Evolutionary conservation across 2,113 vertebrate species (phyloP).

Genomic region (Chaetops frenatus): DNA sequence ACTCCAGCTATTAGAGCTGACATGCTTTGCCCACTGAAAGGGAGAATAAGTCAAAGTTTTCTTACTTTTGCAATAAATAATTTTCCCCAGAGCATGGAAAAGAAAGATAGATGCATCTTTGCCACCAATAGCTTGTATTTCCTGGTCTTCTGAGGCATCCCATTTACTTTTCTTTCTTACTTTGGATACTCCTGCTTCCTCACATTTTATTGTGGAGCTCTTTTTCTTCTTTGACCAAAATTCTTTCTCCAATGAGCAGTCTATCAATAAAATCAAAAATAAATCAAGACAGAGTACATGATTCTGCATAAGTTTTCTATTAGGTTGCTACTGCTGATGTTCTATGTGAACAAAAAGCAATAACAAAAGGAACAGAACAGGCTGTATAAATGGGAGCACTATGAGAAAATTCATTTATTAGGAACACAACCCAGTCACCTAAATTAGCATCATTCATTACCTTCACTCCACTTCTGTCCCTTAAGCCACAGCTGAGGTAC

Average conservation of each 20-base stretch:
- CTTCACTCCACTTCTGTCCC: neutral
- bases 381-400: neutral
- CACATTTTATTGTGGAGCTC: constrained; percentile 14
- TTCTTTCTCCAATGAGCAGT: constrained; percentile 62
- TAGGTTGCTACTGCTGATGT: neutral
- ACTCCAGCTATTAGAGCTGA: neutral
- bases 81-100: constrained; percentile 94
- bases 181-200: constrained; percentile 54
- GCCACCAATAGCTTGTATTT: constrained; percentile 80
- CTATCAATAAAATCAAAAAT: constrained; percentile 31
- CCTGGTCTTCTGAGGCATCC: constrained; percentile 59
- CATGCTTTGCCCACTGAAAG: neutral
- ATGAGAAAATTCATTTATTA: neutral
- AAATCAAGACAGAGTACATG: neutral
- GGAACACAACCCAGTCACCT: neutral
- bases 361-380: neutral
- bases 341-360: neutral
- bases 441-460: neutral
- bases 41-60: neutral
- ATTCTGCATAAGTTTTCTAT: neutral
- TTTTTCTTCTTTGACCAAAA: constrained; percentile 71
- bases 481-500: neutral
- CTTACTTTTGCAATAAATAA: constrained; percentile 97
- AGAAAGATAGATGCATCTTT: constrained; percentile 93
- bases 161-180: constrained; percentile 65